These are phyloP conservation scores for Gambusia affinis DNA, from an alignment of 2,113 vertebrate species.

Conservation along the genomic window DNA sequence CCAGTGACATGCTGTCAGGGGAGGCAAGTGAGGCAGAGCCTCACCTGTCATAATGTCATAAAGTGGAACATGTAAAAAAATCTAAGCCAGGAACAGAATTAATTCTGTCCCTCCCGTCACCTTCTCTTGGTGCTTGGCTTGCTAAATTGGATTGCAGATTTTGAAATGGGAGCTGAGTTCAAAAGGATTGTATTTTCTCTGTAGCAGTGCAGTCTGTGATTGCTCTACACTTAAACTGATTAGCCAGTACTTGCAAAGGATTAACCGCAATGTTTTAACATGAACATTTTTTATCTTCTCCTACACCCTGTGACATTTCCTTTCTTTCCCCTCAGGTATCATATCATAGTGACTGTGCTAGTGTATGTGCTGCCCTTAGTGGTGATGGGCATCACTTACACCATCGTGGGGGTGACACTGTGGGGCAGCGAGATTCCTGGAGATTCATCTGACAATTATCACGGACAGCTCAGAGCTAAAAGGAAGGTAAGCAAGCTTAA, in stretches of 20 bases:
- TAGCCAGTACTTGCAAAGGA: neutral
- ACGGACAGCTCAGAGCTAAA: constrained; percentile 93
- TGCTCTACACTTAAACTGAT: neutral
- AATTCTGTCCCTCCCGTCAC: neutral
- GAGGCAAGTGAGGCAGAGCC: too few species aligned
- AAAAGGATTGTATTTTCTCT: neutral
- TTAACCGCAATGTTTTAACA: neutral
- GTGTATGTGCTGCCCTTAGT: constrained; percentile 92
- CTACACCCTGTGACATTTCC: neutral
- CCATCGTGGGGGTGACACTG: constrained; percentile 92
- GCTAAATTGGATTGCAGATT: neutral
- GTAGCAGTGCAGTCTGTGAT: neutral
- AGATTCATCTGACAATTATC: constrained; percentile 93
- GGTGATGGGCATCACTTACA: constrained; percentile 95
- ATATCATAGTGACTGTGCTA: constrained; percentile 89
- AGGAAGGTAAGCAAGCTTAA: constrained; percentile 86
- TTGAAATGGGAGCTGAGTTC: neutral
- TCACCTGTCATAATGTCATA: too few species aligned
- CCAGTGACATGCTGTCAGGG: too few species aligned
- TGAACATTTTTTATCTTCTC: neutral
- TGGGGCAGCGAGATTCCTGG: constrained; percentile 98
- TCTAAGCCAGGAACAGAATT: neutral
- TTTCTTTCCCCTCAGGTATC: constrained; percentile 82
- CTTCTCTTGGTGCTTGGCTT: neutral
- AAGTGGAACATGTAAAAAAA: neutral